Evolutionary conservation across 2,113 vertebrate genomes (phyloP).

Genomic region (Neolamprologus brichardi): DNA sequence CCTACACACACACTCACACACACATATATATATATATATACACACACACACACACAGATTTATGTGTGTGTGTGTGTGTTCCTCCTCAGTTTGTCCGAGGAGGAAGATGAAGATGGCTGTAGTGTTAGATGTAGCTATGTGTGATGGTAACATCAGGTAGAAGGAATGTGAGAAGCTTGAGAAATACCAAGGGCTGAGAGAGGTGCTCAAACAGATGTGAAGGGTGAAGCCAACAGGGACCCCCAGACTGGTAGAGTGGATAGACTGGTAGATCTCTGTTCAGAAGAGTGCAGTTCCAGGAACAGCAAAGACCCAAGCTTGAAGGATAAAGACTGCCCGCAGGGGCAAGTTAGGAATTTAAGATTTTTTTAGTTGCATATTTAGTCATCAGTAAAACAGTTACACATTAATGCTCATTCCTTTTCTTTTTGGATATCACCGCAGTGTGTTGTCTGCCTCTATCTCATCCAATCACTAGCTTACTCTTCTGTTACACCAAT

Average conservation of each 20-base stretch:
- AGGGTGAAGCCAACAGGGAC: not conserved
- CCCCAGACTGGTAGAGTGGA: not conserved
- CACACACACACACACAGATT: not conserved
- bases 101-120: not conserved
- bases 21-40: fast-evolving
- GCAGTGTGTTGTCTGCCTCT: not conserved
- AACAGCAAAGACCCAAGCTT: not conserved
- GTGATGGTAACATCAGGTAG: not conserved
- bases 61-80: not conserved
- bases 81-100: not conserved
- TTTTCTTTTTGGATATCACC: not conserved
- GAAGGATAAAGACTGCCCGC: not conserved
- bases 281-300: not conserved
- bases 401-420: not conserved
- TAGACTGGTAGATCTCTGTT: not conserved
- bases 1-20: not conserved
- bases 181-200: not conserved
- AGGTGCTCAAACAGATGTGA: not conserved
- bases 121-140: not conserved
- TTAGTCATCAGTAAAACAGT: not conserved
- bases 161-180: not conserved
- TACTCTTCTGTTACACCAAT: not conserved
- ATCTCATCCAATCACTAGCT: not conserved
- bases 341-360: not conserved
- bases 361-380: not conserved